Evolutionary conservation across 2,888 invertebrate species (phyloP).

Genomic region (Drosophila subquinaria): DNA sequence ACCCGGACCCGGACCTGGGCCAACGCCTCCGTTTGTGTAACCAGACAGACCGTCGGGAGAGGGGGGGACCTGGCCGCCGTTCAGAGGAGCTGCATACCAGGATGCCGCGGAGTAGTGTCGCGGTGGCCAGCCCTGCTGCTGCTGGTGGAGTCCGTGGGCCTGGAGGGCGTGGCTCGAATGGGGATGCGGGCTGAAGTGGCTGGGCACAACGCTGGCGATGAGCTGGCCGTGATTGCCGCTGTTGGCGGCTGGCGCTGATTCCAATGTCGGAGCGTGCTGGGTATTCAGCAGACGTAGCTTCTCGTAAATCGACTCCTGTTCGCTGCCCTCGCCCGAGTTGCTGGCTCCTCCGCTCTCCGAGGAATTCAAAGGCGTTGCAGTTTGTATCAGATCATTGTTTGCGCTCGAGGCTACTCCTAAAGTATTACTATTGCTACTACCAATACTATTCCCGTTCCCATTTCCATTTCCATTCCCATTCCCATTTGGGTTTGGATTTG

Average conservation of each 20-base stretch:
- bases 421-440: conserved; percentile 20
- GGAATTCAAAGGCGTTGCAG: conserved; percentile 82
- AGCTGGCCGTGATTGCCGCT: conserved; percentile 52
- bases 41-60: conserved; percentile 22
- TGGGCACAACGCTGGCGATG: conserved; percentile 44
- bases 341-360: conserved; percentile 79
- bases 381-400: conserved; percentile 64
- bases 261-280: conserved; percentile 55
- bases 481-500: conserved; percentile 15
- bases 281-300: conserved; percentile 83
- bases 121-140: conserved; percentile 79
- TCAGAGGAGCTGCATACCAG: conserved; percentile 84
- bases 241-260: conserved; percentile 34
- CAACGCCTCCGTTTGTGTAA: conserved; percentile 2
- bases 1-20: not conserved
- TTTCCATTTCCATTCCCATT: conserved; percentile 34
- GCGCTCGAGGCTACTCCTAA: conserved; percentile 10
- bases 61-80: conserved; percentile 55
- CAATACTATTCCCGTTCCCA: conserved; percentile 25
- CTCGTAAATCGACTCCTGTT: conserved; percentile 81
- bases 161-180: conserved; percentile 45
- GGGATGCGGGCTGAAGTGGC: conserved; percentile 55
- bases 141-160: conserved; percentile 44
- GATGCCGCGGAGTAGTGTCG: conserved; percentile 79
- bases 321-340: conserved; percentile 72